A percentile compares a stretch with the other conserved stretches of the same genome.
These are phyloP conservation scores for Acanthurus lineatus DNA, from an alignment of 2,797 vertebrate genomes.

Conservation along the genomic window DNA sequence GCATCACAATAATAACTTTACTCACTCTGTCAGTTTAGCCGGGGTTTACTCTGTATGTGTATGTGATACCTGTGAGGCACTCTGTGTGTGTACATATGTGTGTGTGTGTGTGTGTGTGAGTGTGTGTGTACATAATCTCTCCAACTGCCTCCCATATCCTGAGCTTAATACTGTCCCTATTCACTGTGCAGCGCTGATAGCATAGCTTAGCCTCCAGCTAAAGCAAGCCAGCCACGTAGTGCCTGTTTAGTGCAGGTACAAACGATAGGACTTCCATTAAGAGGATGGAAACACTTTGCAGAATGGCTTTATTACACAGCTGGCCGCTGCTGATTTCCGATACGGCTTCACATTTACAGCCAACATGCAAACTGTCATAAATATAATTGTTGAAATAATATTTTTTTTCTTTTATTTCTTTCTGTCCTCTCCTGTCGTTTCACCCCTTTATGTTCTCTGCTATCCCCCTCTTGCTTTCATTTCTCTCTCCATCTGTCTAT, in stretches of 20 bases:
- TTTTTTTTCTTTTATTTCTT: slow-evolving; percentile 1
- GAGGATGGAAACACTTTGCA: slow-evolving; percentile 40
- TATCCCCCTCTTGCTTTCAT: too few relatives aligned
- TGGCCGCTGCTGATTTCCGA: slow-evolving; percentile 46
- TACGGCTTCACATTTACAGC: slow-evolving; percentile 34
- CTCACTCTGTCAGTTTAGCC: slow-evolving; percentile 52
- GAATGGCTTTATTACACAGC: slow-evolving; percentile 54
- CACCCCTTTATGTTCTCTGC: too few relatives aligned
- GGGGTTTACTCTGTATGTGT: slow-evolving; percentile 43
- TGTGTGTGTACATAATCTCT: slow-evolving; percentile 58
- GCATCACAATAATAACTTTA: slow-evolving; percentile 62
- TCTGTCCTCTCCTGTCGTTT: not conserved
- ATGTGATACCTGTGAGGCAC: slow-evolving; percentile 53
- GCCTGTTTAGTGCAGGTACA: slow-evolving; percentile 50
- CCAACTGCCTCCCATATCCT: slow-evolving; percentile 48
- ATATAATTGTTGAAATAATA: slow-evolving; percentile 41
- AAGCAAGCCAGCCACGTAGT: slow-evolving; percentile 27
- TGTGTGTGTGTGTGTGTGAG: slow-evolving; percentile 33
- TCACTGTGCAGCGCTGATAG: slow-evolving; percentile 68
- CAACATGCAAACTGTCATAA: slow-evolving; percentile 36
- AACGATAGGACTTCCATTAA: slow-evolving; percentile 63
- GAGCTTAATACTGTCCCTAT: slow-evolving; percentile 64
- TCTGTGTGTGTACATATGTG: slow-evolving; percentile 33
- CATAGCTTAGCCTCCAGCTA: slow-evolving; percentile 69
- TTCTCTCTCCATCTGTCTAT: slow-evolving; percentile 47